Base-by-base conservation (phyloP, 1,140 invertebrate species). In the Dendroctonus valens region DNA sequence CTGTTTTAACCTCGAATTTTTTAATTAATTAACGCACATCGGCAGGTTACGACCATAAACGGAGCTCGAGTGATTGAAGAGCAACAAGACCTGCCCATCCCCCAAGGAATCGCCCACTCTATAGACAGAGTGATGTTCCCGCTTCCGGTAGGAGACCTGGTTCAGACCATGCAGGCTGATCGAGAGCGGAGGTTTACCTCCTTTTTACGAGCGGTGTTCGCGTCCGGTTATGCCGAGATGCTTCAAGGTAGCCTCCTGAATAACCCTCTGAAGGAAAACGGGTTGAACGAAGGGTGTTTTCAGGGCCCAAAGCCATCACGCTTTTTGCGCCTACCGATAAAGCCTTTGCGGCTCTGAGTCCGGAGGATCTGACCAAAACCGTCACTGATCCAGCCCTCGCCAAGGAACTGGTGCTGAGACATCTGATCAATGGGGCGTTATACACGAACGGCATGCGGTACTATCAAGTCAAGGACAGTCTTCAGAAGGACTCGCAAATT, bases 51-150 rank as follows among this genome's bases (percentile, higher is more conserved):
- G 6, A 91, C 92, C 11, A 90, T 94, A 72, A 93, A 93, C 73
- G 91, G 91, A 5, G 91, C 91, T 9, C 84, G 87, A 75, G 83
- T 95, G 5, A 77, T 88, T 26, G 84, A 89, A 5, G 91, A 91
- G 62, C 91, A 91, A 75, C 86, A 89, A 70, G 90, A 94, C 75
- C 90, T 92, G 66, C 83, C 88, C 72, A 88, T 93, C 72, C 87
- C 91, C 41, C 83, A 94, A 85, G 90, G 92, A 38, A 85, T 94
- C 49, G 91, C 93, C 0, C 92, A 95, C 75, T 87, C 91, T 0
- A 84, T 96, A 0, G 91, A 94, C 77, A 83, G 91, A 65, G 92
- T 94, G 0, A 91, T 95, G 86, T 93, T 93, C 79, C 91, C 92
- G 4, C 80, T 92, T 63, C 91, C 91, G 0, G 90, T 92, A 11